Base-by-base conservation (phyloP, 1,140 invertebrate genomes). In the Nymphalis io region DNA sequence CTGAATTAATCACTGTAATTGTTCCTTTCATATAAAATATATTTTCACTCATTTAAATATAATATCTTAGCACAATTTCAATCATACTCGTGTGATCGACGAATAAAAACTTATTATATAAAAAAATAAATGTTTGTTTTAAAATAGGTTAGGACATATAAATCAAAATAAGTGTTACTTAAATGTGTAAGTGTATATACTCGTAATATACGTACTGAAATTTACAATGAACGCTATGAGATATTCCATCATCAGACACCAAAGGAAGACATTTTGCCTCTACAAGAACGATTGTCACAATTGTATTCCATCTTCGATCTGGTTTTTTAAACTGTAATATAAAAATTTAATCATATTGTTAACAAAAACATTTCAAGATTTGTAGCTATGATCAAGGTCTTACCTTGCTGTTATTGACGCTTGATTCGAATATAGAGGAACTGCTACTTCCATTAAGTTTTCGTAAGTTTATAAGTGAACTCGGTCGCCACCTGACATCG, bases 211-310 rank as follows among this genome's bases (percentile, higher is more conserved):
- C 80, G 88, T 92, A 97, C 96, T 95, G 94, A 89, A 99, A 98
- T 91, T 98, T 99, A 73, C 98, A 97, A 83, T 98, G 99, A 15
- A 97, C 95, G 89, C 98, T 97, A 71, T 96, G 96, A 16, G 95
- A 88, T 38, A 95, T 95, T 21, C 88, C 93, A 88, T 98, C 98
- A 70, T 97, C 95, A 81, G 97, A 95, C 91, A 96, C 95, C n/a
- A 95, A 93, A 15, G 96, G 92, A 15, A 99, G 92, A 87, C 97
- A 95, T 89, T 95, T 97, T 5, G 97, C 98, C 89, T 99, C 98
- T 3, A 99, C 95, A 48, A 99, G 92, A 0, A 99, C 95, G 71
- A 99, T 96, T 20, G 96, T 98, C 0, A 99, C 97, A n/a, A 98
- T 95, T 18, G 96, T 97, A 27, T 74, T 75, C 78, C 78, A 81